These are phyloP conservation scores for Nematostella vectensis DNA, from an alignment of 92 coral and sea anemone species.

Conservation along the genomic window DNA sequence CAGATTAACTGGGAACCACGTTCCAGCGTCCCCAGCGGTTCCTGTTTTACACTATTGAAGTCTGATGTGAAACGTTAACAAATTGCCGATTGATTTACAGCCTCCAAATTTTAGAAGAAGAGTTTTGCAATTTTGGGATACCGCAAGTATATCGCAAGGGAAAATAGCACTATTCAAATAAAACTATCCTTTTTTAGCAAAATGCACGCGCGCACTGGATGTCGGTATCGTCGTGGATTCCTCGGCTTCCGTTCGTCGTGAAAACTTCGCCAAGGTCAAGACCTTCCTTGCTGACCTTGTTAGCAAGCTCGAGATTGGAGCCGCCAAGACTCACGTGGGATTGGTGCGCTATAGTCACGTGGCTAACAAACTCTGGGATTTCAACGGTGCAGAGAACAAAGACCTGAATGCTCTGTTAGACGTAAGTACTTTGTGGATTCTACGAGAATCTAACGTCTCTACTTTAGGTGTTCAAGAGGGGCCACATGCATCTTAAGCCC, in stretches of 20 bases:
- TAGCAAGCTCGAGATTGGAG: conserved; percentile 14
- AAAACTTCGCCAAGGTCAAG: conserved; percentile 31
- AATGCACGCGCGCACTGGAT: conserved; percentile 28
- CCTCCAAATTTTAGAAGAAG: no score
- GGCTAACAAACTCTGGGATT: conserved; percentile 20
- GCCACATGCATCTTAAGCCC: no score
- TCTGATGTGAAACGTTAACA: no score
- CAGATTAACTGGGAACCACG: no score
- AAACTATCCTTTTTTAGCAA: not conserved
- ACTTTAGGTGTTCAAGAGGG: no score
- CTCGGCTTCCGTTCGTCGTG: conserved; percentile 38
- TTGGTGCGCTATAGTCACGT: conserved; percentile 24
- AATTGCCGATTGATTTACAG: no score
- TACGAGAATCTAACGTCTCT: no score
- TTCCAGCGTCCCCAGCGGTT: no score
- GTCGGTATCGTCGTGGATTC: conserved; percentile 48
- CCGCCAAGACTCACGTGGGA: conserved; percentile 31
- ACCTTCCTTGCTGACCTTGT: conserved; percentile 21
- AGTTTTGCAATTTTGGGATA: no score
- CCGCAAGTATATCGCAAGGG: no score
- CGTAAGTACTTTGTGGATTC: conserved; percentile 7
- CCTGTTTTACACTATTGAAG: no score
- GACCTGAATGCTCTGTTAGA: not conserved
- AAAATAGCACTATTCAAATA: no score
- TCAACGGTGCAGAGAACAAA: conserved; percentile 6